Conservation (phyloP, 2,113 vertebrate genomes). For the Engraulis encrasicolus region DNA sequence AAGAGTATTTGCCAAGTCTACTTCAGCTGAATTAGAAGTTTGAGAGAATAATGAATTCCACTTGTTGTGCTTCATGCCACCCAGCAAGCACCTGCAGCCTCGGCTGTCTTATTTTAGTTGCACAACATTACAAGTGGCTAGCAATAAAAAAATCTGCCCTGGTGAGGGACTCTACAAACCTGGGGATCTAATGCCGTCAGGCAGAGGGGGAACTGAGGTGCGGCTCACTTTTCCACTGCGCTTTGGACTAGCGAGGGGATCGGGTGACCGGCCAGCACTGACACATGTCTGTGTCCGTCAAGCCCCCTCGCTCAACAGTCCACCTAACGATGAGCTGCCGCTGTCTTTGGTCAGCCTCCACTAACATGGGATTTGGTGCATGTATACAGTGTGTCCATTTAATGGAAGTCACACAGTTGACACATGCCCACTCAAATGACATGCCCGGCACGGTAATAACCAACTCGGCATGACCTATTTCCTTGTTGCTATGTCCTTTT, state of each 20-base stretch:
- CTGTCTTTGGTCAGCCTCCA: slow-evolving; percentile 38
- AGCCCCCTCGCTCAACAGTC: slow-evolving; percentile 78
- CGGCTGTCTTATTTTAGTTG: slow-evolving; percentile 35
- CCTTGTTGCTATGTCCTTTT: background rate
- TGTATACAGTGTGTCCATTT: background rate
- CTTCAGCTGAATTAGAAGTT: slow-evolving; percentile 6
- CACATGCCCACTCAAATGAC: background rate
- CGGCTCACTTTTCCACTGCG: slow-evolving; percentile 73
- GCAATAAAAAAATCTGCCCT: slow-evolving; percentile 26
- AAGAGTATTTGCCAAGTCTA: slow-evolving; percentile 4
- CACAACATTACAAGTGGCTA: slow-evolving; percentile 13
- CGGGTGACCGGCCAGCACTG: slow-evolving; percentile 74
- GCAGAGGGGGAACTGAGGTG: slow-evolving; percentile 70
- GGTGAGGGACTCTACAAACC: slow-evolving; percentile 63
- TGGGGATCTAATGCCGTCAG: slow-evolving; percentile 62
- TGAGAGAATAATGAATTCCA: background rate
- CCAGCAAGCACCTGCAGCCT: background rate
- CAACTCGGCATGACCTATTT: background rate
- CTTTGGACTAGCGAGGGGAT: slow-evolving; percentile 78
- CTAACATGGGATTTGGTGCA: background rate
- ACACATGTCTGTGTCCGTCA: slow-evolving; percentile 94
- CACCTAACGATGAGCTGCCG: slow-evolving; percentile 69
- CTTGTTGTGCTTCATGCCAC: background rate
- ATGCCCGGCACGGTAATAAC: slow-evolving; percentile 59
- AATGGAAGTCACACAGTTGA: background rate